Evolutionary conservation across 2,888 invertebrate species (phyloP).

Genomic region (Odontocolon sp.): DNA sequence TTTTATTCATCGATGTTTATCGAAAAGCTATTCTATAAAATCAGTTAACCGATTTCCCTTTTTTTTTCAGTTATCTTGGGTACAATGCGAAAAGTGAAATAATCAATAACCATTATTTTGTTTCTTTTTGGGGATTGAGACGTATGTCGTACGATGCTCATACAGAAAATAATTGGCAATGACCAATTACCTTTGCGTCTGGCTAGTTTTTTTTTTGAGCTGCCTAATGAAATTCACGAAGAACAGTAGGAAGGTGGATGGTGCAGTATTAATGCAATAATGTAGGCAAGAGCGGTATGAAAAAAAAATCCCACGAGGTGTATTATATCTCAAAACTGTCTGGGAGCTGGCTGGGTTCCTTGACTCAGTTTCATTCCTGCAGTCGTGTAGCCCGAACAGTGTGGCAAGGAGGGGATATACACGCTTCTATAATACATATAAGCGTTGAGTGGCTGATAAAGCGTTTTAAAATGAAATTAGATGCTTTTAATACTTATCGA

Average conservation of each 20-base stretch:
- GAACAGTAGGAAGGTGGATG: not conserved
- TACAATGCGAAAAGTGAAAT: too few species aligned
- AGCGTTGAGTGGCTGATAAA: slow-evolving; percentile 72
- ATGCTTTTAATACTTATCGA: slow-evolving; percentile 70
- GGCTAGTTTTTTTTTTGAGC: not conserved
- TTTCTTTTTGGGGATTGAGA: too few species aligned
- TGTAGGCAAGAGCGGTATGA: not conserved
- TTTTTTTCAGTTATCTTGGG: too few species aligned
- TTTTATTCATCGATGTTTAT: not conserved
- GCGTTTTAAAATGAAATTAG: slow-evolving; percentile 72
- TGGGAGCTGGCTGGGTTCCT: slow-evolving; percentile 8
- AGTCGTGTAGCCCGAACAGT: not conserved
- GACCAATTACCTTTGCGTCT: slow-evolving; percentile 20
- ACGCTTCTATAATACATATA: slow-evolving; percentile 30
- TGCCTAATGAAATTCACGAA: not conserved
- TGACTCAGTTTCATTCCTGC: slow-evolving; percentile 8
- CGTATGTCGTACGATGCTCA: too few species aligned
- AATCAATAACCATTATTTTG: not conserved
- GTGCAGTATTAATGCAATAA: slow-evolving; percentile 45
- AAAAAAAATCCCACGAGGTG: slow-evolving; percentile 17
- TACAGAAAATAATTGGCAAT: not conserved
- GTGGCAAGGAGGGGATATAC: not conserved
- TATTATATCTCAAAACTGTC: slow-evolving; percentile 26
- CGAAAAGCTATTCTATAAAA: slow-evolving; percentile 1
- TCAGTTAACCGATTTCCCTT: not conserved